Evolutionary conservation across 1,140 invertebrate species (phyloP), one percentile per base, ranked within the genome.

Genomic region (Zaprionus capensis): DNA sequence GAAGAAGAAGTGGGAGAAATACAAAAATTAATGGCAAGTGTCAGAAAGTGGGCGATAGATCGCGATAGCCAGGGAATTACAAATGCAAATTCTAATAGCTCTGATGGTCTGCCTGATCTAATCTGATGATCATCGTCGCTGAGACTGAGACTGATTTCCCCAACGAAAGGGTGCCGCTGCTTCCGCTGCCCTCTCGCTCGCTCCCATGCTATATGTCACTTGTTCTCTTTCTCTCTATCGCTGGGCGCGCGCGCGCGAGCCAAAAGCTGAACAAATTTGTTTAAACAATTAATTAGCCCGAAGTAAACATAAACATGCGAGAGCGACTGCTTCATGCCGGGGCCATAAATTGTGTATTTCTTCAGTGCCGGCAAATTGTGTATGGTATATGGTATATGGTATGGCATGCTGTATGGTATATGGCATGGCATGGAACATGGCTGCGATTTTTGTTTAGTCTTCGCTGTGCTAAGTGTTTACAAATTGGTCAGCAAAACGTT

Each of bases 201-300:
- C 46, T 51, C 46, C 3, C 41, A 17, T 46, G 7, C n/a, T 44
- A 15, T 44, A 4, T 2, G 2, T 49, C 17, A 11, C 20, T 49
- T 31, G 24, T 5, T 26, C 44, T 46, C 17, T 5, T 20, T 51
- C 46, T 22, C 46, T 22, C 20, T 12, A 7, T 22, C 46, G 17
- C 11, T 51, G 1, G 20, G 17, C 12, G 46, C 46, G 46, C 22
- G 63, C 22, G 22, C 22, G 51, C 22, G 22, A 59, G 65, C 44
- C 36, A 44, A 31, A 71, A 51, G 67, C 63, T 58, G 58, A 49
- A 71, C 66, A 51, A 75, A 70, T 62, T 81, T 90, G 81, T 90
- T 90, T 90, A 90, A 85, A 90, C 82, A 90, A 85, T 90, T 82
- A 85, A 90, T 90, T 90, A 73, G 81, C 49, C 68, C 80, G 61